Percentiles rank a stretch among this genome's conserved stretches.
Conservation (phyloP, 2,113 vertebrate genomes). For the Pyrgilauda ruficollis region DNA sequence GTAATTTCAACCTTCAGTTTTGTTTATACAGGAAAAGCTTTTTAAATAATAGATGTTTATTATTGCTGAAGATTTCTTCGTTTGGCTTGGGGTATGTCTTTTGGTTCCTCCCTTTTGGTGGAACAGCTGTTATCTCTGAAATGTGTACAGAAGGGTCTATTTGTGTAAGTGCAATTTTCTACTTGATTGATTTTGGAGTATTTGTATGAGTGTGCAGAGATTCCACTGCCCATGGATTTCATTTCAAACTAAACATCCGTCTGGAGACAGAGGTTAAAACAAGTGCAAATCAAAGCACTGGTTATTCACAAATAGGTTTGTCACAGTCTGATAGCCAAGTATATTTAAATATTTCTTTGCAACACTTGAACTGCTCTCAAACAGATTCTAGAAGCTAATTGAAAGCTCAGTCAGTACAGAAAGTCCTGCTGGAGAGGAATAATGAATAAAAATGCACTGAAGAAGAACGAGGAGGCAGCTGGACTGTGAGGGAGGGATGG, state of each 20-base stretch:
- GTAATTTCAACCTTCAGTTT: conserved; percentile 40
- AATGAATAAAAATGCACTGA: conserved; percentile 35
- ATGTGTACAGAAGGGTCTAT: not conserved
- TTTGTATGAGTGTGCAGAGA: not conserved
- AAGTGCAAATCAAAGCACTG: not conserved
- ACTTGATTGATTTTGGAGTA: conserved; percentile 1
- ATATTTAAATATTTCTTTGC: not conserved
- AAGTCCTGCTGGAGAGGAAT: conserved; percentile 2
- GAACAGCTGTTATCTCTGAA: conserved; percentile 1
- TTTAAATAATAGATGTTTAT: conserved; percentile 17
- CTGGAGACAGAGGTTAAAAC: conserved; percentile 31
- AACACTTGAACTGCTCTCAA: not conserved
- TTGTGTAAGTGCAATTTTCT: conserved; percentile 26
- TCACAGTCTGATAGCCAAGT: conserved; percentile 26
- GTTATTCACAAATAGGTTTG: not conserved
- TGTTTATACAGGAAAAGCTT: conserved; percentile 41
- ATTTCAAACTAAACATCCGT: conserved; percentile 34
- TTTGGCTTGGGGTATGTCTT: not conserved
- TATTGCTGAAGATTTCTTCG: not conserved
- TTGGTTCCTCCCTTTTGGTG: not conserved
- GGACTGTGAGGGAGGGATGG: not conserved
- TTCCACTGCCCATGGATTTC: not conserved
- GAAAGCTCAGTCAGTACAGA: not conserved
- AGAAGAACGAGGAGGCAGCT: conserved; percentile 41
- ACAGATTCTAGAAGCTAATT: not conserved